Conservation (phyloP, 2,113 vertebrate species). For the Gymnogyps californianus region DNA sequence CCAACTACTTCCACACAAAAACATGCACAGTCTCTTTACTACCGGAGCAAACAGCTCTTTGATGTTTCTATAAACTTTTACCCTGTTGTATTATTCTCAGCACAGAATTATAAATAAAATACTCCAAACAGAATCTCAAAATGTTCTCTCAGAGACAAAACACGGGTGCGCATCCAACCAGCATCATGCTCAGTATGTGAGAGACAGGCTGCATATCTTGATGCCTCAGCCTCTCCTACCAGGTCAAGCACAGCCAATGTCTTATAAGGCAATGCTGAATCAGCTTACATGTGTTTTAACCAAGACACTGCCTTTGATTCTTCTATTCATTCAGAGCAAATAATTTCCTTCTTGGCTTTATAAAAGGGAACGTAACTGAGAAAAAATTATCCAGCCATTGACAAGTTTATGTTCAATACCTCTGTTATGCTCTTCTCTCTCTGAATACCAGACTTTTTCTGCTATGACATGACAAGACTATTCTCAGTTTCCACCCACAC, state of each 20-base stretch:
- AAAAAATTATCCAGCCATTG: conserved; percentile 54
- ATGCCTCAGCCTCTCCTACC: neutral
- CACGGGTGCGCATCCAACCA: neutral
- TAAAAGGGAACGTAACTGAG: neutral
- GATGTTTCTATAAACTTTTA: neutral
- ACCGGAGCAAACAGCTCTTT: neutral
- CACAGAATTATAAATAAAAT: neutral
- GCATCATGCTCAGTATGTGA: fast-evolving
- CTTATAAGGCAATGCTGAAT: neutral
- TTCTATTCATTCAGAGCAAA: conserved; percentile 49
- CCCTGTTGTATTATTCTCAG: neutral
- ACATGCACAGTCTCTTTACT: neutral
- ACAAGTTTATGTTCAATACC: conserved; percentile 56
- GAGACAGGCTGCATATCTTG: neutral
- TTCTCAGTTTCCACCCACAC: conserved; percentile 68
- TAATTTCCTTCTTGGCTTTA: conserved; percentile 8
- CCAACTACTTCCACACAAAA: neutral
- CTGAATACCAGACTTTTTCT: conserved; percentile 58
- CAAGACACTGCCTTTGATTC: neutral
- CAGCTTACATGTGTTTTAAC: neutral
- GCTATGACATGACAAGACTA: conserved; percentile 64
- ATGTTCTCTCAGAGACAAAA: neutral
- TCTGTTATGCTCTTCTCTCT: conserved; percentile 12
- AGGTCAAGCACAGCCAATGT: neutral
- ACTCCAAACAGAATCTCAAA: neutral